Percentiles rank a stretch among this genome's conserved stretches.
Evolutionary conservation across 2,797 vertebrate species (phyloP).

Genomic region (Clangula hyemalis): DNA sequence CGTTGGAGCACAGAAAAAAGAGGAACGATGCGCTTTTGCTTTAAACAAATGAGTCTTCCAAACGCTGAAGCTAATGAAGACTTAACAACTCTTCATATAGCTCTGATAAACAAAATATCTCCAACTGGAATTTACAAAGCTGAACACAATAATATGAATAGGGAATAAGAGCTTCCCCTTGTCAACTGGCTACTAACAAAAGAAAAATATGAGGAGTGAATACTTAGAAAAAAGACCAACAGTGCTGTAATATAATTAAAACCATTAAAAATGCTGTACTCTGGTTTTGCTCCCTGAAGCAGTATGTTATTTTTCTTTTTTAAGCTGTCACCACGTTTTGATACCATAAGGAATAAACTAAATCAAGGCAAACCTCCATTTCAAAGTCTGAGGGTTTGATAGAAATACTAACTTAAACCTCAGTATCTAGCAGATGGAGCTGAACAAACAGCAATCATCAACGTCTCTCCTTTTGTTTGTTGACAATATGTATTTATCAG

Average conservation of each 20-base stretch:
- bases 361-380: constrained; percentile 64
- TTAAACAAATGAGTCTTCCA: background rate
- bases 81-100: constrained; percentile 44
- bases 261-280: constrained; percentile 69
- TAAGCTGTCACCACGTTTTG: constrained; percentile 70
- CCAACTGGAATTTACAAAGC: constrained; percentile 45
- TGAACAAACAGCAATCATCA: background rate
- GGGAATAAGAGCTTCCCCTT: constrained; percentile 63
- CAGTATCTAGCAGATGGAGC: background rate
- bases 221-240: constrained; percentile 42
- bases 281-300: constrained; percentile 70
- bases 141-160: constrained; percentile 37
- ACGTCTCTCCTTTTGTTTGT: background rate
- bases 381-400: constrained; percentile 9
- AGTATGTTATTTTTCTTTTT: constrained; percentile 66
- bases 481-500: background rate
- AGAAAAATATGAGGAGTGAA: constrained; percentile 72
- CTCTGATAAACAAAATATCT: constrained; percentile 56
- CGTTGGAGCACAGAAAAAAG: background rate
- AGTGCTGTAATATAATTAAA: constrained; percentile 71
- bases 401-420: constrained; percentile 17
- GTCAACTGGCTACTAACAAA: constrained; percentile 65
- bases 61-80: constrained; percentile 20
- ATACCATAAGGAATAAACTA: constrained; percentile 69
- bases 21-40: background rate